Evolutionary conservation across 2,888 invertebrate genomes (phyloP), one percentile per base, ranked within the genome.

Genomic region (Stenodera caucasica): DNA sequence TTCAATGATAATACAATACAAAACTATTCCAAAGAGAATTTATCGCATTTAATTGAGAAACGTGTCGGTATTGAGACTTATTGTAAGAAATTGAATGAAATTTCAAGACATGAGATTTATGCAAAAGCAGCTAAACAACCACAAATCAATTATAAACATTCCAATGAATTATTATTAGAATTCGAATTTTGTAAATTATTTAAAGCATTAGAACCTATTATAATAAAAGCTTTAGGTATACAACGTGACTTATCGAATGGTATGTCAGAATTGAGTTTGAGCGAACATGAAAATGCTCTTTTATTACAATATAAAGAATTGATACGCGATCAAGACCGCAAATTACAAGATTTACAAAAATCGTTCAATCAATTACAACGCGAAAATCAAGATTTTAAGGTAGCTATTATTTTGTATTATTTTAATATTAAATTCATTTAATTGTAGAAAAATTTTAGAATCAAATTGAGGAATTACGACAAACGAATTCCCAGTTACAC

Each of bases 121-220:
- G 92, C 91, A 58, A 88, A 89, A 74, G 95, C 98, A 14, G 89
- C 94, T 18, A 98, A 98, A 78, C 94, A 94, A 73, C 96, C 98
- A 0, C 96, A 98, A 80, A 86, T 94, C 30, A 85, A 89, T 49
- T 91, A 90, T 11, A 89, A 89, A 77, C 83, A 86, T 57, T 82
- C 92, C 2, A 82, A 83, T 0, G 96, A 98, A 65, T 84, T 98
- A 15, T 82, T 97, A 57, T 84, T 99, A 45, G 98, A 99, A 80
- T 94, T 93, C 78, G 95, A 97, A 81, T 99, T 98, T 82, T 96
- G 97, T 74, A 88, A 90, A 75, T 83, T 98, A 26, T 94, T 95
- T 78, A 98, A 96, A 80, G 86, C 85, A 0, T 80, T 92, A 32
- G 93, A 93, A 82, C 73, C 77, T 5, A 65, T 71, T n/a, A 73